Evolutionary conservation across 2,888 invertebrate genomes (phyloP).

Genomic region (Drosophila monieri): DNA sequence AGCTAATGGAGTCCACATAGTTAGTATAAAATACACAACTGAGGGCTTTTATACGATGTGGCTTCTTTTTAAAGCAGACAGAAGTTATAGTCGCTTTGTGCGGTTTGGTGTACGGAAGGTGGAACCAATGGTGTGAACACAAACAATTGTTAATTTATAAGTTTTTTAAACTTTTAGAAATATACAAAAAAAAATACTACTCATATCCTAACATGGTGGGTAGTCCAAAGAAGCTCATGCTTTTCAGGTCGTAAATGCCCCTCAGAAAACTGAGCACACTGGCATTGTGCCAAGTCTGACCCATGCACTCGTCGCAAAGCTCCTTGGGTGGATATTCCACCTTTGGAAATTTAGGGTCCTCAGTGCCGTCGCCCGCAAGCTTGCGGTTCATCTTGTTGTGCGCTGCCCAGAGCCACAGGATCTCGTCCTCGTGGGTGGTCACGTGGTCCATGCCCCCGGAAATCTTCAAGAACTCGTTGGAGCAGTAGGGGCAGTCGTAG

Average conservation of each 20-base stretch:
- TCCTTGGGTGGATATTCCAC: background rate
- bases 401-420: background rate
- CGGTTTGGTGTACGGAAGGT: background rate
- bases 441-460: background rate
- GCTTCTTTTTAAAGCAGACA: background rate
- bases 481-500: background rate
- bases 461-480: background rate
- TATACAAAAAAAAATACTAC: too few species aligned
- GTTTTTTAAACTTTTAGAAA: too few species aligned
- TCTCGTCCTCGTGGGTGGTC: background rate
- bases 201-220: background rate
- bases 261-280: background rate
- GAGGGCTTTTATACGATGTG: background rate
- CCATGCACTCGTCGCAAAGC: background rate
- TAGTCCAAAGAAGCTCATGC: background rate
- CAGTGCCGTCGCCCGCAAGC: background rate
- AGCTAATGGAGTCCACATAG: background rate
- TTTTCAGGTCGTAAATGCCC: background rate
- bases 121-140: background rate
- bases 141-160: background rate
- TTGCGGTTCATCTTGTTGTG: background rate
- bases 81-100: background rate
- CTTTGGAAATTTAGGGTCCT: background rate
- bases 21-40: too few species aligned
- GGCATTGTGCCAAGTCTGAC: background rate